phyloP scores from a whole-genome alignment of 92 coral and sea anemone species.

The Actinernus sp. region DNA sequence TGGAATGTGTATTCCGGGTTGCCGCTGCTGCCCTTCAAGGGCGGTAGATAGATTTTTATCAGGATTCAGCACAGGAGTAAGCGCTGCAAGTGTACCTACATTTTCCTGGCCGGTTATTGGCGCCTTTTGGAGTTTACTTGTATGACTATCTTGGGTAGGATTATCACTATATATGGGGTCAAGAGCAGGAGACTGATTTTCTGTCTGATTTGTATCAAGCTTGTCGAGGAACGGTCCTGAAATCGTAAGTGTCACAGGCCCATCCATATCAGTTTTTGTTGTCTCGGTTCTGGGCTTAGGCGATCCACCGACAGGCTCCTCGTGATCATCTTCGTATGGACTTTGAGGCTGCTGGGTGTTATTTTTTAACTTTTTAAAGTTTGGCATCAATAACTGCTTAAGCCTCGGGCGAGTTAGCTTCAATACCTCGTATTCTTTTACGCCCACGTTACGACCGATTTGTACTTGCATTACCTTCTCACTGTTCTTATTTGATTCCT shows the following conservation, averaged over 20 bases:
- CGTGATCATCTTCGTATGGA: too few relatives aligned
- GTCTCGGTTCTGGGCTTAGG: too few relatives aligned
- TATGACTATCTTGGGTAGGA: neutral
- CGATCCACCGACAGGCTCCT: too few relatives aligned
- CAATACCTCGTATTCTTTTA: constrained; percentile 14
- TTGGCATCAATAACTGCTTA: too few relatives aligned
- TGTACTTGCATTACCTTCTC: neutral
- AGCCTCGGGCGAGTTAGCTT: constrained; percentile 11
- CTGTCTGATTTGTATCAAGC: neutral
- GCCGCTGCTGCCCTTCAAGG: neutral
- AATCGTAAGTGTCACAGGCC: neutral
- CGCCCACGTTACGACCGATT: neutral
- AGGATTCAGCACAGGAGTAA: neutral
- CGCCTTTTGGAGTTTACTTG: neutral
- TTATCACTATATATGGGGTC: neutral
- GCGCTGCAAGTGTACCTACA: neutral
- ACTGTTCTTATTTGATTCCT: neutral
- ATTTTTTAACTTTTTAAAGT: too few relatives aligned
- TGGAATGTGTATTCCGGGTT: neutral
- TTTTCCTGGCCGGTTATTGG: neutral
- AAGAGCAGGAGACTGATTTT: neutral
- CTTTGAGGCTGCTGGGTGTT: too few relatives aligned
- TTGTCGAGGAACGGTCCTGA: constrained; percentile 1
- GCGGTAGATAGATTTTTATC: neutral
- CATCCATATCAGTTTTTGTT: neutral